Evolutionary conservation across 1,140 invertebrate genomes (phyloP), one percentile per base, ranked within the genome.

Genomic region (Leptinotarsa defecta): DNA sequence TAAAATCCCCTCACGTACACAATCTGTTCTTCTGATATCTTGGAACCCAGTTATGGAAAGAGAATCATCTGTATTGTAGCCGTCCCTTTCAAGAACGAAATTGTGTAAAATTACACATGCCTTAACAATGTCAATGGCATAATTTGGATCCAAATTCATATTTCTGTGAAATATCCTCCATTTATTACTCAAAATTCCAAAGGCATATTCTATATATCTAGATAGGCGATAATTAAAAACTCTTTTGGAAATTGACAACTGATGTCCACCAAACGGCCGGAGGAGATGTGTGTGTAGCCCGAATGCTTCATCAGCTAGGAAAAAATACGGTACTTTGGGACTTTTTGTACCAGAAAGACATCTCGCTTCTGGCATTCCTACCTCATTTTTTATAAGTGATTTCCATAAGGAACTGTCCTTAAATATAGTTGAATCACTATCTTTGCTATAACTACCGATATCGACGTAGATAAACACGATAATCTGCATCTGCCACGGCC

Each of bases 191-290:
- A 82, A 48, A 20, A 82, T 80, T 17, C 75, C 79, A 78, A 82
- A 81, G 20, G 81, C 27, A 81, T 86, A 87, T 77, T 88, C 86
- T 17, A 86, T 78, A n/a, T 84, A 82, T 74, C 82, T 78, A 27
- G 80, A 80, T n/a, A 86, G 68, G 48, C 84, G 77, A 76, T 88
- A 88, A 75, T 89, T 88, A 79, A 86, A 88, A 20, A 86, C 80
- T 77, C 74, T 73, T 75, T 79, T 82, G 65, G 82, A 67, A 34
- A 80, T 65, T 52, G 79, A 61, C 52, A 87, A 74, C 48, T 70
- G 34, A 64, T 68, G 83, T 74, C 83, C 81, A 20, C 83, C 73
- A 78, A 84, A 87, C 48, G 86, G 86, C 68, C 82, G 74, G 69
- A 87, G 71, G 20, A 86, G 49, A 75, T 84, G 68, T 17, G 73